These are phyloP conservation scores for Vulpes vulpes DNA, from an alignment of 2,113 vertebrate species.

Conservation along the genomic window DNA sequence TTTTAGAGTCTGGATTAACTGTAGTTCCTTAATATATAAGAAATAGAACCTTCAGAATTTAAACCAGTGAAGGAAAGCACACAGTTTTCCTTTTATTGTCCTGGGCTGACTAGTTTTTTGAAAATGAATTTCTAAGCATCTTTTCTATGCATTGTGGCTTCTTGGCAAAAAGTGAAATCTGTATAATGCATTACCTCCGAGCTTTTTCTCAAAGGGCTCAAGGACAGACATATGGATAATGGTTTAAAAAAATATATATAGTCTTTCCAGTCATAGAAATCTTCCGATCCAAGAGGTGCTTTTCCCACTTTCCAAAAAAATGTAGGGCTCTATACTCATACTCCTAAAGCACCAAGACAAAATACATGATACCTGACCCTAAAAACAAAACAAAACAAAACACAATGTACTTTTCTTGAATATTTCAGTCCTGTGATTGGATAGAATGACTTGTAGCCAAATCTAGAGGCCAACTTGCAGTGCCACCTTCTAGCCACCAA, in stretches of 20 bases:
- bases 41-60: constrained; percentile 74
- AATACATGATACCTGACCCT: constrained; percentile 61
- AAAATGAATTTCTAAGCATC: constrained; percentile 76
- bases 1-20: constrained; percentile 72
- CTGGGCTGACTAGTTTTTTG: constrained; percentile 69
- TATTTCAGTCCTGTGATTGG: constrained; percentile 53
- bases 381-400: constrained; percentile 56
- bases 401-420: constrained; percentile 53
- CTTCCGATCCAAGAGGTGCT: constrained; percentile 64
- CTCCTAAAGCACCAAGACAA: constrained; percentile 50
- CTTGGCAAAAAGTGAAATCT: constrained; percentile 71
- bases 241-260: constrained; percentile 68
- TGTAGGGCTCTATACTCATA: constrained; percentile 24
- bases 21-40: constrained; percentile 73
- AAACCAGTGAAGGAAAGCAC: constrained; percentile 67
- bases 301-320: constrained; percentile 54
- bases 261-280: constrained; percentile 69
- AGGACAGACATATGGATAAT: constrained; percentile 53
- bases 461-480: constrained; percentile 28
- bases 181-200: constrained; percentile 75
- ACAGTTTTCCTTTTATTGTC: constrained; percentile 53
- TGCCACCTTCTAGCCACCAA: neutral
- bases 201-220: constrained; percentile 70
- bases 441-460: constrained; percentile 25
- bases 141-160: constrained; percentile 70